Conservation (phyloP, 1,140 invertebrate genomes). For the Drosophila grimshawi region DNA sequence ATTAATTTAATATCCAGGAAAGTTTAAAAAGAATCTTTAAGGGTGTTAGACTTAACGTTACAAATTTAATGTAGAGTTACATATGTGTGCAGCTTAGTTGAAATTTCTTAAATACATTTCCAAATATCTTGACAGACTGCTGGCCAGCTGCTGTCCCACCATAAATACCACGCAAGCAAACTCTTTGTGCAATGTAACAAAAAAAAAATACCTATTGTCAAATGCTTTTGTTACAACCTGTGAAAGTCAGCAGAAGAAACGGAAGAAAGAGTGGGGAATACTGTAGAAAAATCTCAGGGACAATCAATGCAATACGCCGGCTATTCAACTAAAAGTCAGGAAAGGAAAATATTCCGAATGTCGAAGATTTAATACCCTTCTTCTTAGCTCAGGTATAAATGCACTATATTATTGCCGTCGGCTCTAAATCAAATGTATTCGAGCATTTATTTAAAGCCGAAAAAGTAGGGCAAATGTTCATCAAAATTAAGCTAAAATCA, state of each 20-base stretch:
- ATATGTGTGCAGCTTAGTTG: background rate
- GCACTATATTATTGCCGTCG: no score
- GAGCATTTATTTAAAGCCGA: background rate
- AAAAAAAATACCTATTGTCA: constrained; percentile 50
- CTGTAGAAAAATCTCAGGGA: constrained; percentile 35
- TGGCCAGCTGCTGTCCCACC: constrained; percentile 13
- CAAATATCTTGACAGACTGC: background rate
- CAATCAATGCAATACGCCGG: constrained; percentile 25
- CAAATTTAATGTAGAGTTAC: background rate
- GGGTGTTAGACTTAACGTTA: background rate
- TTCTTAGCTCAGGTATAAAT: background rate
- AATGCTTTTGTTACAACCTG: constrained; percentile 29
- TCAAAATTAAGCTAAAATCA: background rate
- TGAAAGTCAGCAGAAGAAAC: constrained; percentile 25
- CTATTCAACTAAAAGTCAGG: constrained; percentile 7
- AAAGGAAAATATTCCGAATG: background rate
- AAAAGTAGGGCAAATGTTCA: background rate
- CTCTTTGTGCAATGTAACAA: constrained; percentile 42
- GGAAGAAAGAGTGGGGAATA: constrained; percentile 4
- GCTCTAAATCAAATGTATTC: no score
- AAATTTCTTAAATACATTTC: no score
- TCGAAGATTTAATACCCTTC: background rate
- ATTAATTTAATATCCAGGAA: background rate
- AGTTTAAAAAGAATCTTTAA: background rate
- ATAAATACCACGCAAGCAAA: constrained; percentile 48